These are phyloP conservation scores for Oncorhynchus nerka DNA, from an alignment of 2,113 vertebrate genomes.

Conservation along the genomic window DNA sequence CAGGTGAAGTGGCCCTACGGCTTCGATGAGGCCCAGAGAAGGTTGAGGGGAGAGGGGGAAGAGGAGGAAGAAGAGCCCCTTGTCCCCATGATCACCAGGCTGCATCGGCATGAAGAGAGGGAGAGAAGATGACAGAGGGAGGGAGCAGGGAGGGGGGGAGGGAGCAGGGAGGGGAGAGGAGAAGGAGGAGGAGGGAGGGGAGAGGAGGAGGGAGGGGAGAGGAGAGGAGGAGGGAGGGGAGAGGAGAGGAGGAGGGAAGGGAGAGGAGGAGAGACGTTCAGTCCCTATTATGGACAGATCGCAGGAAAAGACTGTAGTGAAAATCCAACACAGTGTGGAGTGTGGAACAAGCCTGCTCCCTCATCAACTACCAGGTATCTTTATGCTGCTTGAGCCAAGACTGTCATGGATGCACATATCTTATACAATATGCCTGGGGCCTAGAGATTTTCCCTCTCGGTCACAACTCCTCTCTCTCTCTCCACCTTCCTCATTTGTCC, in stretches of 20 bases:
- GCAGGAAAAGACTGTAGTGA: slow-evolving; percentile 65
- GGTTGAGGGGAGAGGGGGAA: slow-evolving; percentile 38
- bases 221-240: too few species aligned
- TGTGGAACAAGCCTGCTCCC: slow-evolving; percentile 91
- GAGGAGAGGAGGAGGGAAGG: too few species aligned
- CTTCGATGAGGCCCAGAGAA: slow-evolving; percentile 71
- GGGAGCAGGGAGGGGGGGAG: too few species aligned
- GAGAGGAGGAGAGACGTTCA: slow-evolving; percentile 45
- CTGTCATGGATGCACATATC: too few species aligned
- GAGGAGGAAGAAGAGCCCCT: slow-evolving; percentile 64
- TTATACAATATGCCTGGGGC: too few species aligned
- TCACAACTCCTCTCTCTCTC: too few species aligned
- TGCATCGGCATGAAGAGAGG: slow-evolving; percentile 79
- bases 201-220: too few species aligned
- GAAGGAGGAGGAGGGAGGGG: too few species aligned
- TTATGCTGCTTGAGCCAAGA: too few species aligned
- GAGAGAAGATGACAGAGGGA: slow-evolving; percentile 57
- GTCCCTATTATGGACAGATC: slow-evolving; percentile 64
- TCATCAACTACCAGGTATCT: slow-evolving; percentile 71
- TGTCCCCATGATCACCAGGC: slow-evolving; percentile 85
- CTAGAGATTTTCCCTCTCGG: too few species aligned
- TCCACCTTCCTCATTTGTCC: too few species aligned
- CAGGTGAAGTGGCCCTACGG: slow-evolving; percentile 81
- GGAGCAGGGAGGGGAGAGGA: too few species aligned
- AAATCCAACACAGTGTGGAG: slow-evolving; percentile 79